phyloP scores from a whole-genome alignment of 2,888 invertebrate genomes.

The Pyrrhia umbra region DNA sequence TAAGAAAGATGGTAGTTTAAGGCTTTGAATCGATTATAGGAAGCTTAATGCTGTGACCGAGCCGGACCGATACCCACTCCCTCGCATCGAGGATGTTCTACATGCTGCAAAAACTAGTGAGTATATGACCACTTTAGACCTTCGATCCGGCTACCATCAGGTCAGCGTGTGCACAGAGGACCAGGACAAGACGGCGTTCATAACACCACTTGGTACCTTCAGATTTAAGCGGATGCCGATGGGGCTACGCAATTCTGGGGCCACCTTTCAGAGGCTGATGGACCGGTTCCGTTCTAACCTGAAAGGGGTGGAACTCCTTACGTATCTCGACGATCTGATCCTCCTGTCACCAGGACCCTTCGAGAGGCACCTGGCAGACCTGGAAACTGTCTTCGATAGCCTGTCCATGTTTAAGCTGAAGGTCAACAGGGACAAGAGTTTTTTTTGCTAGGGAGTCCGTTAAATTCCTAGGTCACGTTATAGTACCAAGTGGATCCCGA shows the following conservation, averaged over 20 bases:
- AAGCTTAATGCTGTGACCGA: too few species aligned
- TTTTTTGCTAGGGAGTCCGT: conserved; percentile 58
- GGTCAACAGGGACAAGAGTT: conserved; percentile 63
- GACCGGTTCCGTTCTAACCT: conserved; percentile 50
- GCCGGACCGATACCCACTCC: conserved; percentile 61
- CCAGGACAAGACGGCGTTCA: conserved; percentile 54
- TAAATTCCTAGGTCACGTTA: conserved; percentile 66
- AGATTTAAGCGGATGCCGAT: conserved; percentile 59
- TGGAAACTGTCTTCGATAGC: conserved; percentile 58
- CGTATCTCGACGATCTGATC: conserved; percentile 67
- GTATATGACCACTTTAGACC: conserved; percentile 50
- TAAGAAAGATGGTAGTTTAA: conserved; percentile 48
- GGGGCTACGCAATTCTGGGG: conserved; percentile 53
- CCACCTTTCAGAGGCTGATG: conserved; percentile 60
- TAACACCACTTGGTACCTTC: conserved; percentile 44
- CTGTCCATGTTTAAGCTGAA: conserved; percentile 56
- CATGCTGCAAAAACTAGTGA: conserved; percentile 52
- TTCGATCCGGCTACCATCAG: too few species aligned
- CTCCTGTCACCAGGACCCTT: conserved; percentile 58
- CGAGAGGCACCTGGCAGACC: conserved; percentile 60
- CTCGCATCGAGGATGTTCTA: conserved; percentile 61
- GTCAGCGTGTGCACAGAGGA: too few species aligned
- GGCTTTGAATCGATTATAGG: conserved; percentile 67
- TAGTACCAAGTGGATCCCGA: conserved; percentile 63
- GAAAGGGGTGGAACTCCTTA: conserved; percentile 26